Evolutionary conservation across 2,113 vertebrate species (phyloP).

Genomic region (Psammodynastes pulverulentus): DNA sequence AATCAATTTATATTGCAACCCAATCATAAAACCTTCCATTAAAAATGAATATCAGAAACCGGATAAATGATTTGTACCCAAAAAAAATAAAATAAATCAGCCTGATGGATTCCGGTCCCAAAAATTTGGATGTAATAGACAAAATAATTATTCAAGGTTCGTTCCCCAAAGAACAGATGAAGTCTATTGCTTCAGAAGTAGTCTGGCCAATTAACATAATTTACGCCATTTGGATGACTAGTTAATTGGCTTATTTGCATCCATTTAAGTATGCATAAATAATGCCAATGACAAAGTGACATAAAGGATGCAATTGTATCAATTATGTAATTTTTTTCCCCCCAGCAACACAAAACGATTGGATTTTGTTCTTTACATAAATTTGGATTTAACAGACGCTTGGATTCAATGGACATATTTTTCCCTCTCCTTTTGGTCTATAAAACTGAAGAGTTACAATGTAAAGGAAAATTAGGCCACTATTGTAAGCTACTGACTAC

Average conservation of each 20-base stretch:
- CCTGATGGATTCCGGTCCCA: background rate
- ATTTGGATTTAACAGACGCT: background rate
- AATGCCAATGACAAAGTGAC: background rate
- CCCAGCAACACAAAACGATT: background rate
- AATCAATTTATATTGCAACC: background rate
- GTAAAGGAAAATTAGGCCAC: background rate
- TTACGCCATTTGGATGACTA: background rate
- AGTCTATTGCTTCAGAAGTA: background rate
- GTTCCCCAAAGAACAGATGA: background rate
- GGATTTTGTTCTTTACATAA: background rate
- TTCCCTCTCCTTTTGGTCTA: background rate
- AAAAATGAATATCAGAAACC: background rate
- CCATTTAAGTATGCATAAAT: background rate
- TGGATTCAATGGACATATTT: background rate
- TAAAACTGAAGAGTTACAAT: background rate
- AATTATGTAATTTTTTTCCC: background rate
- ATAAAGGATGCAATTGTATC: background rate
- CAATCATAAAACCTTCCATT: background rate
- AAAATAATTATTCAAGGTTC: background rate
- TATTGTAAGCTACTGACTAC: background rate
- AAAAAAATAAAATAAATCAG: background rate
- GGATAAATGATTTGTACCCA: background rate
- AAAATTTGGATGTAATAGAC: background rate
- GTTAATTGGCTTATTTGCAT: background rate
- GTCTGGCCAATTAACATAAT: background rate